Percentiles rank a stretch among this genome's conserved stretches.
Conservation (phyloP, 2,888 invertebrate species). For the Odontothrips loti region DNA sequence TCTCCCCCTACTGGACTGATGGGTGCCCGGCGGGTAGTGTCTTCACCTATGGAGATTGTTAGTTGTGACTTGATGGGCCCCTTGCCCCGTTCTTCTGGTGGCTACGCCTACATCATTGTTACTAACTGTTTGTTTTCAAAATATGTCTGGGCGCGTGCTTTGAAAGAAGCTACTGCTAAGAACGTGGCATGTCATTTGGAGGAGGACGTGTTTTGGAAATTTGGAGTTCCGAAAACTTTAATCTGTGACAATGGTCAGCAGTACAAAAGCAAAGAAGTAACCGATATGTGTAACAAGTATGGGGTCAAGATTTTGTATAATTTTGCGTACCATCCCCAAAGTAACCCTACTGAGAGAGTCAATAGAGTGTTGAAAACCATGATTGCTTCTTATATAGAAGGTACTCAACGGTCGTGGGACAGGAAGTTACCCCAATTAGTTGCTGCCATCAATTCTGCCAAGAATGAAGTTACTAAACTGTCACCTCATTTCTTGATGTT, state of each 20-base stretch:
- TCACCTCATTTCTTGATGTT: constrained; percentile 32
- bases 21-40: not conserved
- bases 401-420: constrained; percentile 38
- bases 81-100: constrained; percentile 32
- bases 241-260: constrained; percentile 32
- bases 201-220: constrained; percentile 34
- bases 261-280: constrained; percentile 31
- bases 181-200: constrained; percentile 36
- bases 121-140: constrained; percentile 40
- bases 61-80: constrained; percentile 35
- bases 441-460: constrained; percentile 37
- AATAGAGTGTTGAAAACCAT: constrained; percentile 39
- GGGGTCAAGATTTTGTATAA: constrained; percentile 33
- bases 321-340: constrained; percentile 39
- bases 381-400: constrained; percentile 37
- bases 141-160: constrained; percentile 38
- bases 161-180: constrained; percentile 37
- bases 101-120: constrained; percentile 38
- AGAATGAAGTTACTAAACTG: constrained; percentile 34
- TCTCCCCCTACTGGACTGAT: constrained; percentile 27
- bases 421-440: constrained; percentile 36
- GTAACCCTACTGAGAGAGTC: constrained; percentile 39
- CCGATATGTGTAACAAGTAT: constrained; percentile 31
- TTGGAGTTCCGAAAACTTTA: constrained; percentile 30
- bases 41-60: constrained; percentile 36